Evolutionary conservation across 1,140 invertebrate genomes (phyloP), one percentile per base, ranked within the genome.

Genomic region (Temnothorax nylanderi): DNA sequence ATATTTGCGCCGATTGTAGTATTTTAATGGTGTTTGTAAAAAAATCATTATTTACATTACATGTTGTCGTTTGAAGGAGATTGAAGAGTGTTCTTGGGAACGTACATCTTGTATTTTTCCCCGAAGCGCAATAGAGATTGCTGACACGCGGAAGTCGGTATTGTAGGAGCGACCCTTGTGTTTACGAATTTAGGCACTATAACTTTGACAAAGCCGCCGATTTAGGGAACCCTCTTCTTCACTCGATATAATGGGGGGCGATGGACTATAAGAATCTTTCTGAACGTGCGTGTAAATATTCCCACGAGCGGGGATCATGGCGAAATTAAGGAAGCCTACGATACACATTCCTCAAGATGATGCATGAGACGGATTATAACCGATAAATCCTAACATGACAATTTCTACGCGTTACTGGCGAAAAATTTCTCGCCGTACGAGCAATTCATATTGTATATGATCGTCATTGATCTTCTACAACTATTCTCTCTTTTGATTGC

Each of bases 141-240:
- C 11, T 13, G 60, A 56, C 3, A 34, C 21, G 32, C n/a, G 32
- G 56, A 77, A 56, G 8, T 54, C 26, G 21, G 8, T 26, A 85
- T 86, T 11, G n/a, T 10, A 10, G 7, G 18, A 37, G 32, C 32
- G 44, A 86, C 86, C 87, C 89, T 47, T 82, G 56, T 88, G 78
- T 72, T 76, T 67, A 51, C 81, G 75, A 85, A 85, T 90, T 74
- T 85, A 65, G 32, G 37, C 18, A 71, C 65, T 62, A 60, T 80
- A 86, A 81, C 44, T 89, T 75, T 86, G 78, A 88, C 87, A 77
- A 89, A 89, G 80, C 71, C 78, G n/a, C n/a, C 88, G 86, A 90
- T 87, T 89, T 89, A 78, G 84, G 60, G 64, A 88, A 75, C 74
- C 75, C 81, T 86, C 84, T 18, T 56, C 34, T 34, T 34, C 5